Conservation (phyloP, 1,140 invertebrate species). For the Meloidogyne chitwoodi region DNA sequence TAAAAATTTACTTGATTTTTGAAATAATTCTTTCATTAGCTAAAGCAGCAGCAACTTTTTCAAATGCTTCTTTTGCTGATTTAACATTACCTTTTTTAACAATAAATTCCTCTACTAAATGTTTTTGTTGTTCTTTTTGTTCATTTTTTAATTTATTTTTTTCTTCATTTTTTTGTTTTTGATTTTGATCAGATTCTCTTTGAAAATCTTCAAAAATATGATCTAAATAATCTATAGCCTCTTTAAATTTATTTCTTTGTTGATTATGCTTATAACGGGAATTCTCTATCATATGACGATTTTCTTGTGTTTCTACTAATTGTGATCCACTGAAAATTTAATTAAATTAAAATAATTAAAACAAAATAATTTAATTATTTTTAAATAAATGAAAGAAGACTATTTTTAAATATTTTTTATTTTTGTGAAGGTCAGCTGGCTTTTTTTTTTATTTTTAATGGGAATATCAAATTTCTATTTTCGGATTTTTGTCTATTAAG, state of each 20-base stretch:
- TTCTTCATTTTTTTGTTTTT: constrained; percentile 2
- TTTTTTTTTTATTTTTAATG: neutral
- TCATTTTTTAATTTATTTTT: neutral
- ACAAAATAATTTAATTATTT: neutral
- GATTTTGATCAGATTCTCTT: constrained; percentile 40
- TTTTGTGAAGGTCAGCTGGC: neutral
- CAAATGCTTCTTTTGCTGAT: constrained; percentile 21
- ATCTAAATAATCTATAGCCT: constrained; percentile 59
- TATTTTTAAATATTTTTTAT: neutral
- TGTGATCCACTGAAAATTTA: no score
- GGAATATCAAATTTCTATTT: neutral
- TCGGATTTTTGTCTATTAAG: neutral
- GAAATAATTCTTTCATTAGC: neutral
- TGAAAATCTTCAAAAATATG: constrained; percentile 60
- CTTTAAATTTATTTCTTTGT: constrained; percentile 58
- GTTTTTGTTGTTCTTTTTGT: neutral
- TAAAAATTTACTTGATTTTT: neutral
- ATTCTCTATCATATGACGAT: constrained; percentile 57
- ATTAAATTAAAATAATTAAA: constrained; percentile 51
- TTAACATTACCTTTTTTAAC: constrained; percentile 13
- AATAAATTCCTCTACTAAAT: neutral
- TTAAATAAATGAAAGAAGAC: neutral
- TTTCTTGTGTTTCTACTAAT: no score
- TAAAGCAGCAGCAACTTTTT: constrained; percentile 21
- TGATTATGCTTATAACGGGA: constrained; percentile 47